Evolutionary conservation across 2,888 invertebrate genomes (phyloP), one percentile per base, ranked within the genome.

Genomic region (Ernsta delagoae): DNA sequence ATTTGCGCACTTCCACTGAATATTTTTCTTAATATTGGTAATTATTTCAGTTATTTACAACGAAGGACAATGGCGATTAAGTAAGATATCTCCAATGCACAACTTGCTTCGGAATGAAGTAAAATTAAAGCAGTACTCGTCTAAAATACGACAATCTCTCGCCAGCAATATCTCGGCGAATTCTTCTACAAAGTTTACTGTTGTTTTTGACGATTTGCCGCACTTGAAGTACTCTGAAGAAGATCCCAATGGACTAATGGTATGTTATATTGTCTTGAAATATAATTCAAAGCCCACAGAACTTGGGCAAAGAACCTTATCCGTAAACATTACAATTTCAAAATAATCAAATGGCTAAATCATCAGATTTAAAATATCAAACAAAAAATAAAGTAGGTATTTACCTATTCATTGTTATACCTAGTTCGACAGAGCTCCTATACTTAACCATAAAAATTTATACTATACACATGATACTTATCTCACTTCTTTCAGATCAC

Each of bases 91-190:
- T 5, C 92, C 92, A 5, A 74, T 94, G 65, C 81, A 83, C 70
- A 86, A 89, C 70, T 81, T 93, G 61, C 78, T 85, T 50, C 90
- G 89, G 68, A 76, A 73, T 73, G 74, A 81, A 41, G 74, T 90
- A 0, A 92, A 88, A 78, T 72, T 93, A 7, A 94, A 93, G 73
- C 88, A 90, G 71, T 93, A 92, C 78, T 86, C 88, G 1, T 77
- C 87, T 0, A 92, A 89, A 81, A 83, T 93, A 50, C 86, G 87
- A 48, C 92, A 92, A 77, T 78, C 83, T 4, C 71, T 94, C 12
- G 85, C 85, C 3, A 83, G 84, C 64, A 76, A 80, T 11, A 80
- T 88, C 4, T 73, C 83, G 62, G 75, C 80, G 3, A 85, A 80
- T 65, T 76, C 84, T 4, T 75, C 83, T 7, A 70, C 78, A 3